Base-by-base conservation (phyloP, 2,113 vertebrate species). In the Lipotes vexillifer region DNA sequence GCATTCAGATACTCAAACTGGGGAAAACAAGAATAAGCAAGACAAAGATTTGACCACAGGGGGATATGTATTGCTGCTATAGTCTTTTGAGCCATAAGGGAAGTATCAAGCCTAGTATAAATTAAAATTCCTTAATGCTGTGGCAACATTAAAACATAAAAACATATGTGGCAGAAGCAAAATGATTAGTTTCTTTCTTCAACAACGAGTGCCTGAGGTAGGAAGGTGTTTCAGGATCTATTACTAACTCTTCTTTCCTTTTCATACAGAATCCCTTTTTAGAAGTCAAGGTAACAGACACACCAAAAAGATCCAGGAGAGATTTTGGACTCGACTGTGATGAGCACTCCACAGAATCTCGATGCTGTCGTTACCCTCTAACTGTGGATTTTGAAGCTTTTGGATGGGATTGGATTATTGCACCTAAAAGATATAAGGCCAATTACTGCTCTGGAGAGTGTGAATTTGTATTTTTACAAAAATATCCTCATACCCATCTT, bases 371-470 rank as follows among this genome's bases (percentile, higher is more conserved):
- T 52, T 99, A 99, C 93, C 99, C 99, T 0, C 99, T 99, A 96
- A 99, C 99, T 0, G 99, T 99, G 98, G 99, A 99, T 99, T 99
- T 99, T 31, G 99, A 99, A 98, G 99, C 99, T 89, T 99, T 99
- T 2, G 99, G 99, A 89, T 99, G 99, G 99, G 99, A 99, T 98
- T 99, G 99, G 99, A 99, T 99, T 98, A 99, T 99, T 4, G 99
- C 99, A n/a, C 99, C 99, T 14, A 99, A 99, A 96, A 99, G 99
- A 99, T 99, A 99, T 98, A 99, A 99, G 99, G 99, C 99, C 27
- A 99, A 99, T 97, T 99, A 99, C 80, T 99, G 99, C 99, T 99
- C 99, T 0, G 99, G 99, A 97, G 99, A 99, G 98, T 99, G 99
- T 46, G 99, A 99, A 98, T 99, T 99, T 98, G 99, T 99, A 94